These are phyloP conservation scores for Anniella stebbinsi DNA, from an alignment of 2,797 vertebrate genomes.

Conservation along the genomic window DNA sequence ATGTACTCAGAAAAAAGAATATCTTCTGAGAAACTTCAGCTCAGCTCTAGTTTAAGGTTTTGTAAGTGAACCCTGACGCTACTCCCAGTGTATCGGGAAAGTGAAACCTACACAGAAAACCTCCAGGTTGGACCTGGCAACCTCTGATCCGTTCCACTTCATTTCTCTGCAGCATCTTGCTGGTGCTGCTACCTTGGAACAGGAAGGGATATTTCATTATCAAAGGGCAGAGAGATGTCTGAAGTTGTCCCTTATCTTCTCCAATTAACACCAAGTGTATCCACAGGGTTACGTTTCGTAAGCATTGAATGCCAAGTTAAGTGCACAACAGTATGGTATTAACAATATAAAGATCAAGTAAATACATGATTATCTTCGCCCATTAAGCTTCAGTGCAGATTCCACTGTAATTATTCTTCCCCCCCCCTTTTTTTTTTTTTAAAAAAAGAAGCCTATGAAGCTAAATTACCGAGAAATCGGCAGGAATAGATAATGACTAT, in stretches of 20 bases:
- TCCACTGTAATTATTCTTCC: slow-evolving; percentile 59
- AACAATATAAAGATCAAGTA: slow-evolving; percentile 67
- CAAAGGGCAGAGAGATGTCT: slow-evolving; percentile 49
- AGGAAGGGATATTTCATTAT: slow-evolving; percentile 54
- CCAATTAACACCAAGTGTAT: slow-evolving; percentile 56
- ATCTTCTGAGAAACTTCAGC: neutral
- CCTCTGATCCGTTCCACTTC: slow-evolving; percentile 4
- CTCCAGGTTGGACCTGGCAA: neutral
- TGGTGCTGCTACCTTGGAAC: slow-evolving; percentile 52
- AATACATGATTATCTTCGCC: slow-evolving; percentile 69
- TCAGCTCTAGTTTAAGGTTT: neutral
- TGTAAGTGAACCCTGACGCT: neutral
- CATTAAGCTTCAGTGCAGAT: slow-evolving; percentile 56
- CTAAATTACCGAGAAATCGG: slow-evolving; percentile 57
- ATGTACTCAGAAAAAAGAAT: no score
- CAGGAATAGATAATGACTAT: slow-evolving; percentile 62
- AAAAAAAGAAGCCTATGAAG: slow-evolving; percentile 33
- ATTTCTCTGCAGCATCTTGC: slow-evolving; percentile 54
- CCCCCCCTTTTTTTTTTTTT: neutral
- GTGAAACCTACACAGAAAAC: neutral
- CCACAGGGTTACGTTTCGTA: slow-evolving; percentile 43
- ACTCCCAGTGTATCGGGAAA: neutral
- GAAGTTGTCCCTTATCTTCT: slow-evolving; percentile 62
- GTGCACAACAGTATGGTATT: slow-evolving; percentile 53
- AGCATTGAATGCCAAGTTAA: slow-evolving; percentile 62